Evolutionary conservation across 2,797 vertebrate genomes (phyloP), one percentile per base, ranked within the genome.

Genomic region (Fistularia commersonii): DNA sequence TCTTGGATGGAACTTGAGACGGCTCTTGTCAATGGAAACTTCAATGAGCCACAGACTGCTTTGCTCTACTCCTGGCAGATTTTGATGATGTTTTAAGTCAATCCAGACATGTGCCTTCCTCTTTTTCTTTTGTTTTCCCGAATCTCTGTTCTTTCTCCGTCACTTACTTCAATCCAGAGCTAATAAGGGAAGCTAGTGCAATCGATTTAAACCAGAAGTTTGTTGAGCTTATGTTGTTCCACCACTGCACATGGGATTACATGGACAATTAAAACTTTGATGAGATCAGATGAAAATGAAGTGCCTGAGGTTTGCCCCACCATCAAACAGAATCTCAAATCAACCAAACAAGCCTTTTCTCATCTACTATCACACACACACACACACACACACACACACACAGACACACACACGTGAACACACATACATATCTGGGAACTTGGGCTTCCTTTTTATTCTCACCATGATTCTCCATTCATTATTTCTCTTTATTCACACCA

Each of bases 1-100:
- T 89, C 83, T 87, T 65, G 69, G 65, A 75, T 72, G 83, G 79
- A 89, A 90, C 82, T 79, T 73, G 85, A 89, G 86, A 88, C 66
- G 69, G 57, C 70, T 83, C 83, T 82, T 85, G 85, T 90, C 86
- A 87, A 77, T 84, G 85, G 82, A 85, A 84, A 86, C 82, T 87
- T 87, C 84, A 88, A 81, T 83, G 79, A 74, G 76, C 80, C 76
- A 76, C 81, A 87, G 79, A 83, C 79, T 63, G 63, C 65, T 71
- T 82, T 23, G 63, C 76, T 82, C 66, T 51, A 76, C 69, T 82
- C 58, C 67, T 74, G 75, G 76, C 72, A 68, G 72, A 82, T 76
- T 74, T 74, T 80, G 80, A 89, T 86, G 86, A 80, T 70, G 72
- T 83, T 90, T 90, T 91, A 90, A 91, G 83, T 88, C 77, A 70